These are phyloP conservation scores for Labeo rohita DNA, from an alignment of 2,113 vertebrate genomes.

Conservation along the genomic window DNA sequence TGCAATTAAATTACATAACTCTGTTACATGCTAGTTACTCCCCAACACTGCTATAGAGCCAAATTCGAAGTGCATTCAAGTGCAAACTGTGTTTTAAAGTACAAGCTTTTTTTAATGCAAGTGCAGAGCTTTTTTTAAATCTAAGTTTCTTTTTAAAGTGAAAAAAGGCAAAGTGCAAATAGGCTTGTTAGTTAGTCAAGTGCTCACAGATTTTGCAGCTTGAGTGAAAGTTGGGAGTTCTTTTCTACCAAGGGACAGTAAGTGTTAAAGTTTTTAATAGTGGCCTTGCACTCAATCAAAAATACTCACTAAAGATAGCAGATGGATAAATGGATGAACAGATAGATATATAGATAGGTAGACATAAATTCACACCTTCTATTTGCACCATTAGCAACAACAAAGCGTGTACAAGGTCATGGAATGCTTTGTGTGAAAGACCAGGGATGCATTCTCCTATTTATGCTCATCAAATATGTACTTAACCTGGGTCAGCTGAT, in stretches of 20 bases:
- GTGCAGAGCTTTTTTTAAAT: not conserved
- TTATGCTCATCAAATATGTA: conserved; percentile 51
- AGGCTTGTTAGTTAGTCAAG: conserved; percentile 9
- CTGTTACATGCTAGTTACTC: too few relatives aligned
- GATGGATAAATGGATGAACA: not conserved
- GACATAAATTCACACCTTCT: not conserved
- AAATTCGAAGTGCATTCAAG: not conserved
- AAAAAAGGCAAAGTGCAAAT: not conserved
- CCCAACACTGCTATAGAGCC: too few relatives aligned
- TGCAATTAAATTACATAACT: too few relatives aligned
- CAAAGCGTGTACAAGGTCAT: not conserved
- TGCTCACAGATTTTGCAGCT: not conserved
- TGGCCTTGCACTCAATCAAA: too few relatives aligned
- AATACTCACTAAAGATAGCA: too few relatives aligned
- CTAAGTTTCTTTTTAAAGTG: not conserved
- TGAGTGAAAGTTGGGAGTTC: not conserved
- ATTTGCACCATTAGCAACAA: not conserved
- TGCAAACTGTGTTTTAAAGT: not conserved
- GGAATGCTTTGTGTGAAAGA: not conserved
- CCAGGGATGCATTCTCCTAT: conserved; percentile 12
- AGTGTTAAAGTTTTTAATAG: too few relatives aligned
- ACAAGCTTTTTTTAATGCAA: too few relatives aligned
- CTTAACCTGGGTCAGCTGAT: conserved; percentile 53
- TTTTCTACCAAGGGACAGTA: not conserved
- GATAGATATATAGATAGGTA: not conserved